These are phyloP conservation scores for Xanthia togata DNA, from an alignment of 2,888 invertebrate genomes.

Conservation along the genomic window DNA sequence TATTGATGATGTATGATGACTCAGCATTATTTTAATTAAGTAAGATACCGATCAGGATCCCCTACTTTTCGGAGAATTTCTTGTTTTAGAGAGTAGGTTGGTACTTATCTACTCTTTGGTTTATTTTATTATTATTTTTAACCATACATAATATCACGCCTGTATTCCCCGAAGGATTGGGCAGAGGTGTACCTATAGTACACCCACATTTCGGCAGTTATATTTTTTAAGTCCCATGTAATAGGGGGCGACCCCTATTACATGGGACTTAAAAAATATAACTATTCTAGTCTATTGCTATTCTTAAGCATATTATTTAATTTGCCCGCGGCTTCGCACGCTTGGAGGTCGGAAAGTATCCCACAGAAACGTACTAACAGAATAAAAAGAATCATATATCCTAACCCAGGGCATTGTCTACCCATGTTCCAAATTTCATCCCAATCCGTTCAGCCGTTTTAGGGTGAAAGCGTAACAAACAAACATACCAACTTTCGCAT, in stretches of 20 bases:
- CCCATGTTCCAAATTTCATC: too few relatives aligned
- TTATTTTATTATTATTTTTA: neutral
- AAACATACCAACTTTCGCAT: too few relatives aligned
- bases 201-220: neutral
- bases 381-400: too few relatives aligned
- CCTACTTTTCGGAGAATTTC: neutral
- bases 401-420: too few relatives aligned
- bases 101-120: neutral
- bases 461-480: too few relatives aligned
- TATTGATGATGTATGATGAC: slow-evolving; percentile 44
- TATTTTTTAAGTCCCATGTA: neutral
- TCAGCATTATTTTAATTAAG: slow-evolving; percentile 4
- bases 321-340: too few relatives aligned
- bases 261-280: too few relatives aligned
- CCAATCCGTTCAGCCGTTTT: too few relatives aligned
- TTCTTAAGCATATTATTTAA: neutral
- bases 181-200: neutral
- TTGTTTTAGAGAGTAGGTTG: neutral
- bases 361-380: too few relatives aligned
- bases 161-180: neutral
- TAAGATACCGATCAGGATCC: neutral
- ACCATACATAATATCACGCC: neutral
- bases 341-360: too few relatives aligned
- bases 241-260: neutral
- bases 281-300: neutral